Conservation (phyloP, 2,888 invertebrate genomes). For the Phytoseiulus persimilis region DNA sequence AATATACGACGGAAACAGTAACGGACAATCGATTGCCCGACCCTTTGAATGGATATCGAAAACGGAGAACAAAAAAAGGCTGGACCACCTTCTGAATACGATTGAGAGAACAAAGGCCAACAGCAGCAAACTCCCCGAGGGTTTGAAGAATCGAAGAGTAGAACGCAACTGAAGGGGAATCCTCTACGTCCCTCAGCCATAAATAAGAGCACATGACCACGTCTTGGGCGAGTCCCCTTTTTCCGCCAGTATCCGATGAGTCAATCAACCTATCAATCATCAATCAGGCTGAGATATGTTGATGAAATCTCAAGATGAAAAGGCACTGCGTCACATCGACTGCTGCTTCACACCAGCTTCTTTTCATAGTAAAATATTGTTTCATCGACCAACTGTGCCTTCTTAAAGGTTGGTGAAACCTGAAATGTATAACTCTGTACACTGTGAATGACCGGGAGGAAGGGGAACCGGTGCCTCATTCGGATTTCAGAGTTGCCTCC, state of each 20-base stretch:
- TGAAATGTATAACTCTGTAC: background rate
- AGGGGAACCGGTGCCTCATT: background rate
- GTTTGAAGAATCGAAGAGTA: too few species aligned
- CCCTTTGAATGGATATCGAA: too few species aligned
- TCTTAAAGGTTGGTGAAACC: background rate
- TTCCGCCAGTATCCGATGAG: background rate
- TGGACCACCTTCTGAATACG: too few species aligned
- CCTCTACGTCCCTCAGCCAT: too few species aligned
- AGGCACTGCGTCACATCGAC: background rate
- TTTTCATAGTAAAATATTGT: background rate
- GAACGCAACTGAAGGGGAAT: too few species aligned
- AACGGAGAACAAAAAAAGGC: too few species aligned
- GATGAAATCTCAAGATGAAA: background rate
- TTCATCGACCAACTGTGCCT: constrained; percentile 5
- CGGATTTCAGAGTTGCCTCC: background rate
- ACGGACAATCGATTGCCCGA: too few species aligned
- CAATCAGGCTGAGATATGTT: constrained; percentile 5
- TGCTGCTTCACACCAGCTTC: background rate
- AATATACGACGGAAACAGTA: too few species aligned
- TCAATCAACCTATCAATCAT: background rate
- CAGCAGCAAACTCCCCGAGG: too few species aligned
- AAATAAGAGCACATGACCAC: too few species aligned
- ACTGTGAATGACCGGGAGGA: background rate
- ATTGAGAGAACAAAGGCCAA: too few species aligned
- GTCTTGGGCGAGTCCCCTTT: background rate